Base-by-base conservation (phyloP, 1,140 invertebrate species). In the Temnothorax nylanderi region DNA sequence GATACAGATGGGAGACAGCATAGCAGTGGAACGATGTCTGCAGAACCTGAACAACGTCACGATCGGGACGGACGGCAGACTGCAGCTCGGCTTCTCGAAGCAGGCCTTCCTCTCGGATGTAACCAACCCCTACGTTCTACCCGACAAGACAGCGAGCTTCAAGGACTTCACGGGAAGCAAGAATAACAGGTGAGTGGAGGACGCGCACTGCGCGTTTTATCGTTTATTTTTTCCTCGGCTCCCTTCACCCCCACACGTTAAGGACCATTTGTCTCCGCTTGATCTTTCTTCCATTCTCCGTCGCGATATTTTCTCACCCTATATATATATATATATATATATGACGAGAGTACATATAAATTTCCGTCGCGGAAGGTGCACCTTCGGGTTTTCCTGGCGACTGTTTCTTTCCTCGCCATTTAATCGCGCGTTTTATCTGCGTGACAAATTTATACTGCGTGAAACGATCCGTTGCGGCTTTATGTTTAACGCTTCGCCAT, bases 1-100 rank as follows among this genome's bases (percentile, higher is more conserved):
- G 99, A 98, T 99, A 85, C 99, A 99, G 95, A 99, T 99, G 98
- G 99, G 99, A 16, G 99, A 99, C 94, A 97, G 97, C n/a, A 96
- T 98, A 67, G 98, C 99, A 8, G 98, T 99, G 3, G 98, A 99
- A 94, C 96, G 99, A 90, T 99, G 98, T 93, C 97, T 99, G 71
- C 98, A 98, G 91, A 98, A 99, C 95, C 96, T 99, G 75, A 99
- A 99, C 96, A 98, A 99, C 93, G 97, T 98, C 87, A 97, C 97
- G 81, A 97, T 99, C 89, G 99, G 98, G 56, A 90, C 95, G 87
- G 93, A 96, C 82, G 95, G 96, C 69, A 96, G 97, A 94, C 95
- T 97, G 58, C 96, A 97, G 92, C 95, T 97, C 58, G 96, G 98
- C 75, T 99, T 98, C 95, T 99, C 99, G 72, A 99, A 99, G 96